Base-by-base conservation (phyloP, 2,113 vertebrate species). In the Alexandromys fortis region DNA sequence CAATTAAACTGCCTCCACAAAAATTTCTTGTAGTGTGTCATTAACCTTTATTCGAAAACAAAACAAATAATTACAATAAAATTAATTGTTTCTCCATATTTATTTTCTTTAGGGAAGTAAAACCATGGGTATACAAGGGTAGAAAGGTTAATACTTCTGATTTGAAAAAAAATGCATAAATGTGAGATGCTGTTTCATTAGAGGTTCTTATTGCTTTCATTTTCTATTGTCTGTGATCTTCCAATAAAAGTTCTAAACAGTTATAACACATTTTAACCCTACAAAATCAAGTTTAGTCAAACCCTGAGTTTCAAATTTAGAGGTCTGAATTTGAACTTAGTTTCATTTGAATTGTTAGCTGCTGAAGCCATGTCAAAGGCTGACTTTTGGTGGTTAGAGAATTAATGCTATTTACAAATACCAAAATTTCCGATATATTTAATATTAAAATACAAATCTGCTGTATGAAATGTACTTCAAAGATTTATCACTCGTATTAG, bases 1-100 rank as follows among this genome's bases (percentile, higher is more conserved):
- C 24, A 96, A 96, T 98, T 98, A 94, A 92, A 42, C 42, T 90
- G 1, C 55, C 58, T 85, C 70, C 65, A 92, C 83, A 65, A 85
- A 22, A 95, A 78, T 78, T 86, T 33, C 79, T 35, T 85, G 24
- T 49, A 76, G 38, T 67, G 49, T 90, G 49, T 67, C 30, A 79
- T 89, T 86, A 95, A 85, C 47, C 35, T 26, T 76, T 81, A 45
- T 91, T 63, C 92, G 75, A 87, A 76, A 97, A 83, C 28, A 88
- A 90, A 49, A 75, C 22, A 95, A 93, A 94, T 94, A 73, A 81
- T 91, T 33, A 86, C 8, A 96, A 77, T 72, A 22, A 77, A 91
- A 89, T 81, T 70, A 89, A 93, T 88, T 75, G 3, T 21, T 94
- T 95, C 5, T 30, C 95, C 89, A 9, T 13, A 79, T 86, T 89